These are phyloP conservation scores for Drosophila sp. DNA, from an alignment of 1,140 invertebrate species.

Conservation along the genomic window DNA sequence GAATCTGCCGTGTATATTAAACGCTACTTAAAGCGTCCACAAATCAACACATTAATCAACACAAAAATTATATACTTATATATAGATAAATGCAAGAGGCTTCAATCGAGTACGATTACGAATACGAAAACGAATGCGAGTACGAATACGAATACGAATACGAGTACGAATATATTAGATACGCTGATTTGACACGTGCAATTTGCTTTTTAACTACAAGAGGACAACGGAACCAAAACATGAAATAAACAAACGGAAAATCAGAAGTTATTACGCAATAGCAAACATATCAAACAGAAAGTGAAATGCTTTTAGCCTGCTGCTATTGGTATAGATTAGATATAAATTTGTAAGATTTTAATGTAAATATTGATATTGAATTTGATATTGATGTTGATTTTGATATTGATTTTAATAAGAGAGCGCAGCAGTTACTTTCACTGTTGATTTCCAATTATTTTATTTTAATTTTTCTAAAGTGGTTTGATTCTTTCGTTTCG, in stretches of 20 bases:
- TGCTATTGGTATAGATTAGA: slow-evolving; percentile 7
- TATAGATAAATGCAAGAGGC: slow-evolving; percentile 29
- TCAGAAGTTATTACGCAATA: slow-evolving; percentile 17
- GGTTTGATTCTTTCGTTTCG: slow-evolving; percentile 1
- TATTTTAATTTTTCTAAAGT: not conserved
- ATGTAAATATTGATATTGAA: slow-evolving; percentile 11
- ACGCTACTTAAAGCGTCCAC: slow-evolving; percentile 32
- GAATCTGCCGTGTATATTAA: slow-evolving; percentile 34
- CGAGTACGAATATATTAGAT: slow-evolving; percentile 45
- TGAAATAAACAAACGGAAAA: not conserved
- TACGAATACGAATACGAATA: slow-evolving; percentile 53
- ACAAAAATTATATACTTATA: slow-evolving; percentile 5
- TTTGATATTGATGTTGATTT: slow-evolving; percentile 15
- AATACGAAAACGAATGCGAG: slow-evolving; percentile 50
- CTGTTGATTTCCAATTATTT: not conserved
- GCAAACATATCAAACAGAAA: slow-evolving; percentile 19
- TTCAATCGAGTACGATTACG: slow-evolving; percentile 45
- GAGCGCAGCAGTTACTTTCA: slow-evolving; percentile 3
- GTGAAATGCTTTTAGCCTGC: slow-evolving; percentile 5
- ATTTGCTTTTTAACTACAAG: slow-evolving; percentile 54
- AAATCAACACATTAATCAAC: slow-evolving; percentile 28
- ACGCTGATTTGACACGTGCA: slow-evolving; percentile 64
- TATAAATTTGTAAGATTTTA: slow-evolving; percentile 17
- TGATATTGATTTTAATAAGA: slow-evolving; percentile 14
- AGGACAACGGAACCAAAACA: slow-evolving; percentile 35